Conservation (phyloP, 2,113 vertebrate species). For the Bathybates hornii region DNA sequence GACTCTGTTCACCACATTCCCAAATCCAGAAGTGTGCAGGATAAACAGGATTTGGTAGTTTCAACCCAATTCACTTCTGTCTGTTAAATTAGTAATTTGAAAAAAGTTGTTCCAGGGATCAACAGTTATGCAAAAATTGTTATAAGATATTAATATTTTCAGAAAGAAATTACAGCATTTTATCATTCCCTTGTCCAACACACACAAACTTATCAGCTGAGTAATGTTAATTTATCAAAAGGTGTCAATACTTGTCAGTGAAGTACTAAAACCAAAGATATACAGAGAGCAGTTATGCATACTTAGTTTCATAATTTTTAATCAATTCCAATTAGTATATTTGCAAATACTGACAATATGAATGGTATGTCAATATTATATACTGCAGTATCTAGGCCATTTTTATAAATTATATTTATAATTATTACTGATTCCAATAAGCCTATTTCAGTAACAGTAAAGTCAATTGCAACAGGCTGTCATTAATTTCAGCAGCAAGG, state of each 20-base stretch:
- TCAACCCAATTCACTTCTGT: not conserved
- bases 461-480: not conserved
- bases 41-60: not conserved
- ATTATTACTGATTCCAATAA: not conserved
- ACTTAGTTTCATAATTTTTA: not conserved
- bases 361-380: not conserved
- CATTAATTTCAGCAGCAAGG: not conserved
- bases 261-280: not conserved
- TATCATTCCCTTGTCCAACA: not conserved
- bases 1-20: constrained; percentile 6
- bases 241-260: not conserved
- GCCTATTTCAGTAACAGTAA: not conserved
- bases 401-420: accelerated
- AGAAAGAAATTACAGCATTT: not conserved
- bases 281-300: not conserved
- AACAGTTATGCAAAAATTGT: not conserved
- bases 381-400: not conserved
- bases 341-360: not conserved
- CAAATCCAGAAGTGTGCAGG: not conserved
- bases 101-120: not conserved
- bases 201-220: not conserved
- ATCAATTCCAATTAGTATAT: not conserved
- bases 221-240: not conserved
- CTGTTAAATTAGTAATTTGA: not conserved
- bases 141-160: not conserved